Base-by-base conservation (phyloP, 2,888 invertebrate species). In the Sminthurinus aureus region DNA sequence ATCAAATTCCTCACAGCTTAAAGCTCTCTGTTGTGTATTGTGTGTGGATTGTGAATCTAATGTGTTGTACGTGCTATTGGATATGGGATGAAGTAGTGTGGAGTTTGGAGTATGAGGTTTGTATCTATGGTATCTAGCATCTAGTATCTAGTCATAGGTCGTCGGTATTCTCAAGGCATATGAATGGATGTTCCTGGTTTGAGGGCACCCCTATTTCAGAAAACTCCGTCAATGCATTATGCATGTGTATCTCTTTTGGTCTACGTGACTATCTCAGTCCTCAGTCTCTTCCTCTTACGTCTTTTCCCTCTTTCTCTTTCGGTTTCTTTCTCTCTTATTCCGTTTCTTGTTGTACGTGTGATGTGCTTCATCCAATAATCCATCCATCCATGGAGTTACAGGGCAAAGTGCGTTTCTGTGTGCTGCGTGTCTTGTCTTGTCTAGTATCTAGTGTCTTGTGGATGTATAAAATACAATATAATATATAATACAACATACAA, bases 1-100 rank as follows among this genome's bases (percentile, higher is more conserved):
- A n/a, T 74, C 24, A 67, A 81, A 24, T 81, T 81, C 83, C 83
- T 85, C 51, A 71, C 71, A 71, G 22, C 69, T 69, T 64, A 71
- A 22, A 71, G 22, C 69, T 69, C 69, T 69, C 20, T 69, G 20
- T 71, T 71, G 13, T 26, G 9, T 67, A 0, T 20, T 67, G 11
- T 67, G 11, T 67, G 0, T 67, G 9, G n/a, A 3, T 24, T 24
- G 22, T 71, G 24, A 12, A 71, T 71, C 22, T 71, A 71, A 71
- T 71, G 71, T 71, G 24, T 4, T 71, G 26, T 22, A 71, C 71
- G 71, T 71, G 71, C 24, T 67, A 0, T n/a, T 11, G 4, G 67
- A 20, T 11, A 38, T 38, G 38, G 3, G 38, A 38, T 38, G 38
- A 38, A 38, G 3, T 38, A 38, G 38, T 4, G 38, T 38, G 38